These are phyloP conservation scores for Stomatorhinus ivindoensis DNA, from an alignment of 2,113 vertebrate species.

Conservation along the genomic window DNA sequence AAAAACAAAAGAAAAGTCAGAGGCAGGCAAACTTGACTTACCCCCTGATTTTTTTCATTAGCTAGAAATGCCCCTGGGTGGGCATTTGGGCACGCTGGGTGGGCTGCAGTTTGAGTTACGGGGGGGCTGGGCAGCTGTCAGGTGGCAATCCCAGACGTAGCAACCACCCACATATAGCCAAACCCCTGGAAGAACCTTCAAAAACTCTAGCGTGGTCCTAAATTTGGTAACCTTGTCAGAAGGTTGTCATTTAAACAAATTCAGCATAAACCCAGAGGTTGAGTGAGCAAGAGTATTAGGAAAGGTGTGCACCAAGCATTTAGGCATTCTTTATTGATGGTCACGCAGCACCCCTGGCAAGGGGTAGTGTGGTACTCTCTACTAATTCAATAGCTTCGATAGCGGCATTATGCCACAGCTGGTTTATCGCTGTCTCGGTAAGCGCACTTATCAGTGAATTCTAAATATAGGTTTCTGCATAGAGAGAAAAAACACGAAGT, in stretches of 20 bases:
- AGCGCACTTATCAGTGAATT: background rate
- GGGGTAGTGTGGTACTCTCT: background rate
- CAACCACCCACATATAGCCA: background rate
- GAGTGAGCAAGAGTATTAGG: background rate
- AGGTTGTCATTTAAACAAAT: background rate
- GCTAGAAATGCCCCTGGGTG: too few relatives aligned
- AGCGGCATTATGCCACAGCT: background rate
- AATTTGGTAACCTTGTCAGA: background rate
- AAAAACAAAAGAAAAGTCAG: too few relatives aligned
- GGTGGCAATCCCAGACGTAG: background rate
- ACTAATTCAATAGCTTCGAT: background rate
- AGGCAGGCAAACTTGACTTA: too few relatives aligned
- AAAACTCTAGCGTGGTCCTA: background rate
- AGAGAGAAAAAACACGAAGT: background rate
- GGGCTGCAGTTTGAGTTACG: background rate
- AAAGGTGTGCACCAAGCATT: background rate
- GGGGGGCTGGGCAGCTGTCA: background rate
- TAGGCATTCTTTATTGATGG: background rate
- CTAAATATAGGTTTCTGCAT: background rate
- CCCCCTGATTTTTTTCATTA: too few relatives aligned
- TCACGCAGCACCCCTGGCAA: background rate
- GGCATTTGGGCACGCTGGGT: background rate
- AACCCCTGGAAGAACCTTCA: background rate
- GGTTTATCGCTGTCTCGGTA: background rate
- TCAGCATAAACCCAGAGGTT: background rate